A percentile compares a stretch with the other conserved stretches of the same genome.
These are phyloP conservation scores for Ptilorrhoa leucosticta DNA, from an alignment of 2,113 vertebrate species.

Conservation along the genomic window DNA sequence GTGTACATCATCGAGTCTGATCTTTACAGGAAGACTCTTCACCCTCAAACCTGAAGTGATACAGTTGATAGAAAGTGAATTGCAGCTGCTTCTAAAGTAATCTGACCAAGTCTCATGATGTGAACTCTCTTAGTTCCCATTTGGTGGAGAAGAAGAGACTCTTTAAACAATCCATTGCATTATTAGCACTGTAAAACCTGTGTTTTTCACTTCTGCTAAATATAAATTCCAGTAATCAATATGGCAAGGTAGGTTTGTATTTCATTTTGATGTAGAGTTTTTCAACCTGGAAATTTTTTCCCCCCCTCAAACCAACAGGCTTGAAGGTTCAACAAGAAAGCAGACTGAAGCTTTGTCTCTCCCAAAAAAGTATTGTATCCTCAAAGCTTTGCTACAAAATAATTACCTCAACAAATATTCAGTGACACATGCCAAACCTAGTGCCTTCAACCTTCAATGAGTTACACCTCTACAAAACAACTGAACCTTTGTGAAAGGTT, in stretches of 20 bases:
- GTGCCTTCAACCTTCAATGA: neutral
- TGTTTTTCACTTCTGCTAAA: neutral
- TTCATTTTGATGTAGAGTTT: neutral
- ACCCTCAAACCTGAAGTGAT: neutral
- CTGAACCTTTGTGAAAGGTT: neutral
- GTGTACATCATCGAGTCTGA: accelerated
- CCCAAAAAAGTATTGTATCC: neutral
- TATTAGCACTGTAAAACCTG: neutral
- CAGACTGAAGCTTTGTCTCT: neutral
- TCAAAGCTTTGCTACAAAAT: neutral
- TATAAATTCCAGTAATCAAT: neutral
- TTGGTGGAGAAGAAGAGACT: neutral
- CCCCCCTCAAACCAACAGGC: neutral
- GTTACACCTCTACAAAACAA: neutral
- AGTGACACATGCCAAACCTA: neutral
- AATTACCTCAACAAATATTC: neutral
- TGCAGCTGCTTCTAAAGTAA: neutral
- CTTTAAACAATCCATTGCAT: neutral
- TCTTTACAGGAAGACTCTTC: neutral
- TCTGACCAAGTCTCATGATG: neutral
- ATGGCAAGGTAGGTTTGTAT: accelerated
- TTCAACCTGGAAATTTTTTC: neutral
- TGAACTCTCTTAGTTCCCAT: neutral
- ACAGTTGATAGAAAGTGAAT: neutral
- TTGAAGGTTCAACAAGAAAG: neutral